Evolutionary conservation across 1,140 invertebrate species (phyloP), one percentile per base, ranked within the genome.

Genomic region (Belonocnema kinseyi): DNA sequence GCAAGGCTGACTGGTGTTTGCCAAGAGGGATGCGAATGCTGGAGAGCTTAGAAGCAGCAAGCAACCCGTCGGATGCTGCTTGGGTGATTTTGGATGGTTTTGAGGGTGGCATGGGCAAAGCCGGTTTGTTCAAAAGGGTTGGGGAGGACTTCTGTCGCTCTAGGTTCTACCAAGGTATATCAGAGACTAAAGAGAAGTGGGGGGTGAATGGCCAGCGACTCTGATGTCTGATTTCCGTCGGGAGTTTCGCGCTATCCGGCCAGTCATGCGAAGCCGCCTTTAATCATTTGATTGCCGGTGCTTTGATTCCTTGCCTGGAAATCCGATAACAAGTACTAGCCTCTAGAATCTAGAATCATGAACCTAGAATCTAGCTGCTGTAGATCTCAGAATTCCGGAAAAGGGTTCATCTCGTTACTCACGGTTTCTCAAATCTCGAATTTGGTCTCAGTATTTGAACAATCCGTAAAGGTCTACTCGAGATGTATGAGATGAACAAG

Each of bases 281-380:
- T 90, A 91, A 91, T 90, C 89, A 91, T 89, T 87, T 85, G 88
- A 90, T 90, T 90, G 88, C 86, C 82, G 71, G 73, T 73, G 85
- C 85, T 89, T 83, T 85, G 82, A 85, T 85, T 85, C 84, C 74
- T 80, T 84, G 75, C 75, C 81, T 74, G 54, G 26, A 52, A 58
- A 56, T 50, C 54, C 72, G 40, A 74, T 74, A 73, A 16, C 71
- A 72, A 72, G 50, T n/a, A 17, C 46, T 72, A 50, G 71, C 33
- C 17, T 53, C 17, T 51, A n/a, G 21, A 50, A 13, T 12, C 54
- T 8, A 13, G n/a, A 46, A 33, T 21, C 13, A 12, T 40, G 71
- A 53, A 12, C 33, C 17, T 21, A n/a, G 19, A 50, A 13, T 16
- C 61, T 40, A 40, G 14, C 13, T 40, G 46, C 61, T 66, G 21